phyloP scores from a whole-genome alignment of 2,797 vertebrate genomes.

The Pangasius djambal region DNA sequence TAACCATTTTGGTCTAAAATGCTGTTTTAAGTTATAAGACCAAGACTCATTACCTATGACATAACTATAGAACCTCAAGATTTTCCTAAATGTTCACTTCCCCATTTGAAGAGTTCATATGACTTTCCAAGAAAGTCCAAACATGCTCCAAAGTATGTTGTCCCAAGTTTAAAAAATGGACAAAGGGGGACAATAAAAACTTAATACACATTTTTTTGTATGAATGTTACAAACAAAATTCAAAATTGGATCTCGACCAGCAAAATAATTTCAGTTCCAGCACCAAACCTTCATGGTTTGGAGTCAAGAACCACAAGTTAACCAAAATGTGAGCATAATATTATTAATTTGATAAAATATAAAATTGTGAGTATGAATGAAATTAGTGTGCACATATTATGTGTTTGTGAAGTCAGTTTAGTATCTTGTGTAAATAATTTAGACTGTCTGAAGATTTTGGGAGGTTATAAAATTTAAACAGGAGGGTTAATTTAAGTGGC shows the following conservation, averaged over 20 bases:
- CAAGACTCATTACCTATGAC: no score
- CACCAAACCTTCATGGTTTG: neutral
- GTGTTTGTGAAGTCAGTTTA: neutral
- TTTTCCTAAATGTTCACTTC: no score
- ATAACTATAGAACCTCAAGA: no score
- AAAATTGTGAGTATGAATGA: neutral
- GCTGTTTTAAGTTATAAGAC: no score
- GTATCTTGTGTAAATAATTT: neutral
- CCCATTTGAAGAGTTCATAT: no score
- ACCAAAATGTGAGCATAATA: neutral
- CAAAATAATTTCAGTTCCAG: neutral
- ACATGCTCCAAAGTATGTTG: no score
- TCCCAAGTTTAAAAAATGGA: neutral
- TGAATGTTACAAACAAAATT: neutral
- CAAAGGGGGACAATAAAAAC: neutral
- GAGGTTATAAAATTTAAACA: neutral
- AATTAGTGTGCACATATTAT: neutral
- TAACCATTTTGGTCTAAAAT: no score
- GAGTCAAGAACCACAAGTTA: no score
- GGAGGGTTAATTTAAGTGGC: neutral
- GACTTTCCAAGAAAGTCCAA: no score
- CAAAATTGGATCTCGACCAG: neutral
- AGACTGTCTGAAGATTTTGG: neutral
- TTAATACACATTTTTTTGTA: neutral
- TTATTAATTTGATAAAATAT: neutral